Conservation (phyloP, 2,888 invertebrate genomes). For the Arctia plantaginis region DNA sequence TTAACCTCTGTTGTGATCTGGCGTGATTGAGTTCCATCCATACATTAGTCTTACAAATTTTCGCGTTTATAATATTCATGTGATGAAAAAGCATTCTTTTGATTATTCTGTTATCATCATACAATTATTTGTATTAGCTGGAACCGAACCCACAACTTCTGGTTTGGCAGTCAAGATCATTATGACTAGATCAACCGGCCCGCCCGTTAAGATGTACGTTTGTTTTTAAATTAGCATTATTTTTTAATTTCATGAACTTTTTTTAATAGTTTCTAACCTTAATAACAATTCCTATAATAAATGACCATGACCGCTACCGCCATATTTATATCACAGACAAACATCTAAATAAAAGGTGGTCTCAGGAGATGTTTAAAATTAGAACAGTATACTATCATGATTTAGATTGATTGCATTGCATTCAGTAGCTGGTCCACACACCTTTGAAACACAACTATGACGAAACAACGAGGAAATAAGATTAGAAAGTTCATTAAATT, state of each 20-base stretch:
- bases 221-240: too few relatives aligned
- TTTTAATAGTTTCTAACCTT: not conserved
- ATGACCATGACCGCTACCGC: not conserved
- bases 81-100: too few relatives aligned
- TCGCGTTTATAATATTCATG: too few relatives aligned
- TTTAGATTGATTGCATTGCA: conserved; percentile 1
- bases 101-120: too few relatives aligned
- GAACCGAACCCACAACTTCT: too few relatives aligned
- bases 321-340: not conserved
- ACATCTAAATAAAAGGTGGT: not conserved
- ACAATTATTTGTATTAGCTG: too few relatives aligned
- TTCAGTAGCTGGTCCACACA: conserved; percentile 6
- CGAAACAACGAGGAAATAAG: conserved; percentile 43
- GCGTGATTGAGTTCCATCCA: too few relatives aligned
- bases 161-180: too few relatives aligned
- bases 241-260: not conserved
- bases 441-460: not conserved
- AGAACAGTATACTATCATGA: not conserved
- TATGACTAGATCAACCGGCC: too few relatives aligned
- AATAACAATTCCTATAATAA: not conserved
- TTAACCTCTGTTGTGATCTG: too few relatives aligned
- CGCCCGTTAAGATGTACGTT: too few relatives aligned
- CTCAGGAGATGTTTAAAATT: not conserved
- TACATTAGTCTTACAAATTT: too few relatives aligned
- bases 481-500: conserved; percentile 50